Evolutionary conservation across 2,113 vertebrate species (phyloP), one percentile per base, ranked within the genome.

Genomic region (Lucifuga dentata): DNA sequence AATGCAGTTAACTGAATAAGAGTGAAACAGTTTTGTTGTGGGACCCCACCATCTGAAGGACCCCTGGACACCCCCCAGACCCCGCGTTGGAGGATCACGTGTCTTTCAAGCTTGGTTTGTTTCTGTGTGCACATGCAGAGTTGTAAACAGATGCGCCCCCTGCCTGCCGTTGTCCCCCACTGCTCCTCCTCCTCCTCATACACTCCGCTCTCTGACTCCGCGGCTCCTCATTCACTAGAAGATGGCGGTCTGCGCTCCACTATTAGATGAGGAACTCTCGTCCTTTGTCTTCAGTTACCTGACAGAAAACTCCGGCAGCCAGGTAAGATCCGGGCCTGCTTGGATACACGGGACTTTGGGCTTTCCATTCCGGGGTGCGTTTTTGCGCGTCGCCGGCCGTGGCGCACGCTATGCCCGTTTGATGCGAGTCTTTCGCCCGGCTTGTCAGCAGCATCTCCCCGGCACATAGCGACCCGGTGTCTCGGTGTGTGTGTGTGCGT

Each of bases 241-340:
- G 95, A 98, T 98, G 97, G 97, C 95, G 95, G 96, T 97, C 94
- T 96, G 96, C 94, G 93, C 94, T 92, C 91, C 94, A 93, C 94
- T 98, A 89, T 95, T 97, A 88, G 96, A 98, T 86, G 96, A 98
- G 80, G 96, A 97, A 92, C 95, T 98, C 87, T 96, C 96, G 90
- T 97, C 96, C 78, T 97, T 97, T 91, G 96, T 98, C 90, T 97
- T 97, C 92, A 97, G 91, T 93, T 98, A 97, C 93, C 93, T 98
- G 91, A 93, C 97, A 83, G 96, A 97, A 93, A 93, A 84, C 87
- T 90, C 92, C 76, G 88, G 84, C 81, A 94, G 95, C 91, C 96
- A 96, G 96, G 97, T 98, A 95, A 90, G 89, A 83, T 0, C 0
- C n/a, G 9, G 64, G 26, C 5, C 57, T n/a, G 46, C n/a, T 0